Evolutionary conservation across 2,797 vertebrate species (phyloP), one percentile per base, ranked within the genome.

Genomic region (Sebastes umbrosus): DNA sequence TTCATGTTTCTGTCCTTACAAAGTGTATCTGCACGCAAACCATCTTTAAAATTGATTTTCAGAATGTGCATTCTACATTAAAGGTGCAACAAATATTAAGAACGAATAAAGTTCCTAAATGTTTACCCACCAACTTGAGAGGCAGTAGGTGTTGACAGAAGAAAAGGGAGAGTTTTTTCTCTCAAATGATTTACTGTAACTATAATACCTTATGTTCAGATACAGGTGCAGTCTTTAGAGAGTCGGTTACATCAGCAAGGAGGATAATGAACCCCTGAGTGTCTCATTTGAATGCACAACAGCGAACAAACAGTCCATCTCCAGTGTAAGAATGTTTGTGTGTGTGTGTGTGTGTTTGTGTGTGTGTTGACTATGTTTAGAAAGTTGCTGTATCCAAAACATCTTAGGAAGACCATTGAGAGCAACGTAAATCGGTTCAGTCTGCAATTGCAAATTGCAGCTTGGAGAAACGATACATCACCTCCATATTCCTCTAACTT

Each of bases 271-370:
- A 83, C 68, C 54, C 74, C 79, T 70, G 34, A 55, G 69, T 79
- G 79, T 78, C 74, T 87, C 59, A 78, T 80, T 80, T 84, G 52
- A 76, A 78, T 67, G 65, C 25, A 82, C 54, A 73, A 34, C 70
- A 77, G 39, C 25, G 6, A 71, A 29, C 71, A 75, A 10, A 54
- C 9, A 18, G 43, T 50, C 50, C 46, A 58, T 69, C 69, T 85
- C 54, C 14, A 36, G 57, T 29, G 10, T 57, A 54, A 50, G 4
- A 27, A 54, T 27, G 18, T 24, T 16, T 46, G 60, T 36, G 1
- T 64, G 7, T 5, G 12, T 22, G 27, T 43, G 39, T 43, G 39
- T 43, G 27, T 43, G 39, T n/a, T n/a, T 43, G 39, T 43, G 39
- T 43, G 43, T 50, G 7, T 36, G 66, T 43, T 77, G 60, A 58